These are phyloP conservation scores for Zosterops japonicus DNA, from an alignment of 2,113 vertebrate genomes.

Conservation along the genomic window DNA sequence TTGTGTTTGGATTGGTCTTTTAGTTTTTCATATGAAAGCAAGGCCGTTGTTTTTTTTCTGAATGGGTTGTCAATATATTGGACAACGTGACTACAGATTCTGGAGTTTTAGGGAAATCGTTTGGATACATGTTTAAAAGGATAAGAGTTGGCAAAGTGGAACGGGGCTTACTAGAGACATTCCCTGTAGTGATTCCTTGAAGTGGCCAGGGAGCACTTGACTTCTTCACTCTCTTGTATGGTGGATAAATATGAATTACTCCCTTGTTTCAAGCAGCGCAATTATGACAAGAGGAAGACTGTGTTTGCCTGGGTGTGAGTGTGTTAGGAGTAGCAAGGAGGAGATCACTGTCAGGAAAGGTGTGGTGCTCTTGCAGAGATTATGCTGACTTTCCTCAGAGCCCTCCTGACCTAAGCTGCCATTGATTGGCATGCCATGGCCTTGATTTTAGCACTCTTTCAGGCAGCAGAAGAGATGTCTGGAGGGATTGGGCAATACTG, in stretches of 20 bases:
- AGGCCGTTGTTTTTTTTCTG: not conserved
- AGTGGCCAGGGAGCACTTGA: not conserved
- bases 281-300: rapidly evolving
- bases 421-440: not conserved
- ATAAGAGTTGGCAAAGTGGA: not conserved
- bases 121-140: not conserved
- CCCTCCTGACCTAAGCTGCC: not conserved
- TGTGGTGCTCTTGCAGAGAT: not conserved
- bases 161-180: not conserved
- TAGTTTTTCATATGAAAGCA: not conserved
- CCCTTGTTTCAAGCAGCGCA: not conserved
- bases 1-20: not conserved
- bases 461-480: not conserved
- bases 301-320: not conserved
- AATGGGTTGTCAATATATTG: not conserved
- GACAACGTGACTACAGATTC: not conserved
- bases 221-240: not conserved
- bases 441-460: not conserved
- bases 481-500: not conserved
- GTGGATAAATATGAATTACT: not conserved
- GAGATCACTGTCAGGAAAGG: not conserved
- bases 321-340: not conserved
- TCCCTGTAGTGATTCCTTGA: not conserved
- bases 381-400: not conserved
- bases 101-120: not conserved